A percentile compares a stretch with the other conserved stretches of the same genome.
phyloP scores from a whole-genome alignment of 2,113 vertebrate genomes.

The Amphiprion percula region DNA sequence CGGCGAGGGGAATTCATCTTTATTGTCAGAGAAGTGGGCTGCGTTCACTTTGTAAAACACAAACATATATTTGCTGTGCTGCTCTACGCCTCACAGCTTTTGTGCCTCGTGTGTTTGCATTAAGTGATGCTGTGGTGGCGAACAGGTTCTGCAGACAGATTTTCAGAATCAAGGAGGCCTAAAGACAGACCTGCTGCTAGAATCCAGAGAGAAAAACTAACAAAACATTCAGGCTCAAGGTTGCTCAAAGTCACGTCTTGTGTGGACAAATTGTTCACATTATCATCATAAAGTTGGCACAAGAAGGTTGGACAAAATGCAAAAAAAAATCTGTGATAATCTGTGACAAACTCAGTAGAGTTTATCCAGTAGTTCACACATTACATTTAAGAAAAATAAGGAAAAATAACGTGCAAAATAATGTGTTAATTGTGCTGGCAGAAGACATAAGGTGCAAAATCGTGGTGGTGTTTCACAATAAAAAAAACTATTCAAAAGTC shows the following conservation, averaged over 20 bases:
- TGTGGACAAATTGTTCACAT: background rate
- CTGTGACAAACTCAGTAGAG: too few species aligned
- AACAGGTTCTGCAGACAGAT: background rate
- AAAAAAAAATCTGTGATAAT: too few species aligned
- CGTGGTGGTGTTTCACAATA: too few species aligned
- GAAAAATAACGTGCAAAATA: too few species aligned
- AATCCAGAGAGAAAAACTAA: background rate
- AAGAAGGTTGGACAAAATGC: too few species aligned
- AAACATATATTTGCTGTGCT: constrained; percentile 16
- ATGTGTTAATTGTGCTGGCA: too few species aligned
- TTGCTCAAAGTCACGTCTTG: background rate
- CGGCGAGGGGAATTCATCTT: constrained; percentile 4
- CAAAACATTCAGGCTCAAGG: background rate
- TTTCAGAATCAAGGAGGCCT: constrained; percentile 3
- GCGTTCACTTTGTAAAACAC: constrained; percentile 16
- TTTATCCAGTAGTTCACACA: too few species aligned
- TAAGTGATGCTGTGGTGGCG: too few species aligned
- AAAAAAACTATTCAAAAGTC: too few species aligned
- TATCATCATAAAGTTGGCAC: background rate
- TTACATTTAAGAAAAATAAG: too few species aligned
- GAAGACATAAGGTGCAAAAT: too few species aligned
- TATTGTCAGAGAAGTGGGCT: constrained; percentile 1
- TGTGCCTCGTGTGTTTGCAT: too few species aligned
- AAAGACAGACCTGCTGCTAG: background rate
- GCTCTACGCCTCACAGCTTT: background rate